These are phyloP conservation scores for Phaedon cochleariae DNA, from an alignment of 2,888 invertebrate species.

Conservation along the genomic window DNA sequence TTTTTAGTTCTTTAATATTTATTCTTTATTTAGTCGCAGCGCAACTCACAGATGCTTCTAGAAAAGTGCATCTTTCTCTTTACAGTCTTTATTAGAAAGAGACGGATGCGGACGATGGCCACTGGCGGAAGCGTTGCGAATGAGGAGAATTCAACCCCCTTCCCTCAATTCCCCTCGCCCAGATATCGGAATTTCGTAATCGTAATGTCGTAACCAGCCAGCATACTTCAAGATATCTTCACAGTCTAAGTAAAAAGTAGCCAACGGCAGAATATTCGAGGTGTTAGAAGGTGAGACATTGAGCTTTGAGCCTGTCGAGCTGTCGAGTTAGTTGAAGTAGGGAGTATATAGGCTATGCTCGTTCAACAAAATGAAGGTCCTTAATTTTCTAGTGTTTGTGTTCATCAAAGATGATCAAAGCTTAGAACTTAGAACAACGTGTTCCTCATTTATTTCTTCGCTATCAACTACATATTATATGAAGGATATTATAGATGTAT, in stretches of 20 bases:
- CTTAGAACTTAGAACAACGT: no score
- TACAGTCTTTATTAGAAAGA: neutral
- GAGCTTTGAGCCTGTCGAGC: neutral
- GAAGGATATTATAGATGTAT: no score
- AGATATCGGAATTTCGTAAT: conserved; percentile 21
- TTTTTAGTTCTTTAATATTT: no score
- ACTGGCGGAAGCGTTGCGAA: neutral
- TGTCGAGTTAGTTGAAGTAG: neutral
- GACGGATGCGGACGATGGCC: neutral
- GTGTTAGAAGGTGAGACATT: neutral
- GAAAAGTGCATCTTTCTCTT: neutral
- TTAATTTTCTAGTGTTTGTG: no score
- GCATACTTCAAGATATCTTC: neutral
- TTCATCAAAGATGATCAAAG: no score
- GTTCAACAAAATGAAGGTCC: no score
- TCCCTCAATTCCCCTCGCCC: conserved; percentile 9
- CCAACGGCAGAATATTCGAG: no score
- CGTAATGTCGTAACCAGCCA: neutral
- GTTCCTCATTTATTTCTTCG: no score
- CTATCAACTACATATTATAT: no score
- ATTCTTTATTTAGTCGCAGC: no score
- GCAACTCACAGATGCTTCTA: no score
- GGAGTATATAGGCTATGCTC: no score
- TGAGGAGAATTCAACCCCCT: neutral
- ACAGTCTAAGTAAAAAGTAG: neutral